Evolutionary conservation across 2,113 vertebrate genomes (phyloP).

Genomic region (Carlito syrichta): DNA sequence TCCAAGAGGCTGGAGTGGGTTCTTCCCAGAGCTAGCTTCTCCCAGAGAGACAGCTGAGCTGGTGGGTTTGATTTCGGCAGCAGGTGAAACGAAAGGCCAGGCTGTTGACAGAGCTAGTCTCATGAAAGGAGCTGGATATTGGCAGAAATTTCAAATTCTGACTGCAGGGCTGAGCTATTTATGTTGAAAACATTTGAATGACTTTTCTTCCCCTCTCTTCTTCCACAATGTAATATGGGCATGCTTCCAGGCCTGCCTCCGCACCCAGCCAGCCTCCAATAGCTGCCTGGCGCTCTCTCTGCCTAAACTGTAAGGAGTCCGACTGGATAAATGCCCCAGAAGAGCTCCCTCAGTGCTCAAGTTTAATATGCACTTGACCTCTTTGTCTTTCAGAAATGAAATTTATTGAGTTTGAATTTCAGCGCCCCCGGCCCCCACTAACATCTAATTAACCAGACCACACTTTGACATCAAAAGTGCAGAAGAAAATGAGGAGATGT

Average conservation of each 20-base stretch:
- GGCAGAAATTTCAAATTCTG: conserved; percentile 70
- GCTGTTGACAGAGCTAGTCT: conserved; percentile 36
- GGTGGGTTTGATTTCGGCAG: not conserved
- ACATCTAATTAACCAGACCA: conserved; percentile 79
- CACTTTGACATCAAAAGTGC: conserved; percentile 75
- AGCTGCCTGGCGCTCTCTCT: conserved; percentile 41
- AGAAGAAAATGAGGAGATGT: conserved; percentile 70
- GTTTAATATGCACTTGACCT: conserved; percentile 78
- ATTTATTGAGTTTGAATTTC: conserved; percentile 73
- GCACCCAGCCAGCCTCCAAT: conserved; percentile 28
- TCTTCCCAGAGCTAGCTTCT: not conserved
- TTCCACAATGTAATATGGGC: conserved; percentile 47
- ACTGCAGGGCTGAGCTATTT: conserved; percentile 43
- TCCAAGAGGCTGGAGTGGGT: not conserved
- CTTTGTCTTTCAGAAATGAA: conserved; percentile 78
- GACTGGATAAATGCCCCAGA: conserved; percentile 56
- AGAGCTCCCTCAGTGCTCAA: conserved; percentile 62
- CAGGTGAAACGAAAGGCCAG: not conserved
- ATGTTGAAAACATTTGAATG: conserved; percentile 64
- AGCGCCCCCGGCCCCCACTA: conserved; percentile 57
- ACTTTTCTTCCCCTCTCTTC: not conserved
- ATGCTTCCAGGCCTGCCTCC: conserved; percentile 60
- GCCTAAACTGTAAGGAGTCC: not conserved
- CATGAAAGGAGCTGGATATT: conserved; percentile 49
- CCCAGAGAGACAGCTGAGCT: not conserved